Percentiles rank a stretch among this genome's conserved stretches.
These are phyloP conservation scores for Platyrinchus mystaceus DNA, from an alignment of 2,797 vertebrate genomes.

Conservation along the genomic window DNA sequence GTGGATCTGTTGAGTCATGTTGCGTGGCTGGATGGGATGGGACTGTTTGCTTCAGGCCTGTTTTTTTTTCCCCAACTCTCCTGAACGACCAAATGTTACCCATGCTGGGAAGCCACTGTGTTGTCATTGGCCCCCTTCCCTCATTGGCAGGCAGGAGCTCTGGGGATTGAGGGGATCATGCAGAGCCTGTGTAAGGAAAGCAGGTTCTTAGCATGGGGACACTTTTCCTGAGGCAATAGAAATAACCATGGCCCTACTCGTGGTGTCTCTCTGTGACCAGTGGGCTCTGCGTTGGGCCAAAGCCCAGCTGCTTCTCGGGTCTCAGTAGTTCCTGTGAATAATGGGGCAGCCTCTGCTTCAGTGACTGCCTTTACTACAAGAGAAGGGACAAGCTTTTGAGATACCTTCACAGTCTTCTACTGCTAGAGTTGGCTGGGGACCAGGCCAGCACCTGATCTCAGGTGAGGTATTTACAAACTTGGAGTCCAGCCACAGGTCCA, in stretches of 20 bases:
- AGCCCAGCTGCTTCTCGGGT: neutral
- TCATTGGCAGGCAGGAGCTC: neutral
- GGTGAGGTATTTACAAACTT: neutral
- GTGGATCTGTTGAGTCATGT: conserved; percentile 39
- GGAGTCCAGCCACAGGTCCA: neutral
- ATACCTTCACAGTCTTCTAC: neutral
- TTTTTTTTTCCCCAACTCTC: neutral
- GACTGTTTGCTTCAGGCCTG: neutral
- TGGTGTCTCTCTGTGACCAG: neutral
- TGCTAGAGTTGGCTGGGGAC: neutral
- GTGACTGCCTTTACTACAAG: neutral
- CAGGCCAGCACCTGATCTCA: neutral
- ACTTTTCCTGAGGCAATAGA: neutral
- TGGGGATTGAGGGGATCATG: neutral
- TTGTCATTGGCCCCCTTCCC: neutral
- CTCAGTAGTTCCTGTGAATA: neutral
- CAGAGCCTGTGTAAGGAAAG: neutral
- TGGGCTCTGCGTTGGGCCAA: neutral
- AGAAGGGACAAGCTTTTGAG: neutral
- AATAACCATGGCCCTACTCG: accelerated
- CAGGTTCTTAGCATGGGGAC: neutral
- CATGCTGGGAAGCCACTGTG: accelerated
- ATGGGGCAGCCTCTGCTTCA: neutral
- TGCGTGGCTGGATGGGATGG: neutral
- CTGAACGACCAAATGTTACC: neutral